Conservation (phyloP, 2,797 vertebrate species). For the Coreius guichenoti region DNA sequence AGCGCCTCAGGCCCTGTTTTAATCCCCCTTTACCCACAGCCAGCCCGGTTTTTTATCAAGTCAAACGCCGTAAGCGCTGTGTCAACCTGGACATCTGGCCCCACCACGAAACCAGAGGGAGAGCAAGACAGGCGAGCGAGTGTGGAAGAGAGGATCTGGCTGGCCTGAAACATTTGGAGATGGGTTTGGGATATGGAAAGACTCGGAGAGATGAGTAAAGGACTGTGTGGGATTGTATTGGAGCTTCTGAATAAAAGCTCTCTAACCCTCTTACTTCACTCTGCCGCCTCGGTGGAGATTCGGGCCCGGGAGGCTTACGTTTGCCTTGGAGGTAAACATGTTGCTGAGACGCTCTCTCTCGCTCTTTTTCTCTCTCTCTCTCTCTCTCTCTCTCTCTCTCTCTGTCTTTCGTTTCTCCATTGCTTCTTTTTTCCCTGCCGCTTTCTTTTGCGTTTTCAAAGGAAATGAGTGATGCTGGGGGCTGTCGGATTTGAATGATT, state of each 20-base stretch:
- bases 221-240: constrained; percentile 44
- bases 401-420: not conserved
- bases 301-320: constrained; percentile 21
- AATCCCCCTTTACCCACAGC: constrained; percentile 91
- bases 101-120: constrained; percentile 73
- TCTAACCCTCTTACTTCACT: constrained; percentile 48
- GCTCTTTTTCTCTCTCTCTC: not conserved
- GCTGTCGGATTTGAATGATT: constrained; percentile 71
- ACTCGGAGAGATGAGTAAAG: constrained; percentile 48
- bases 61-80: constrained; percentile 94
- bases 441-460: not conserved
- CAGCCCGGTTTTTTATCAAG: constrained; percentile 94
- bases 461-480: constrained; percentile 22
- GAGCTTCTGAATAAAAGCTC: constrained; percentile 45
- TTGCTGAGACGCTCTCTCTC: constrained; percentile 16
- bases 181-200: constrained; percentile 56
- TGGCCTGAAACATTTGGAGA: constrained; percentile 82
- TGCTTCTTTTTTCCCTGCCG: not conserved
- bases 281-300: constrained; percentile 31
- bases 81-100: constrained; percentile 98
- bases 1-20: constrained; percentile 94
- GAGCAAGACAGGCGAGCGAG: constrained; percentile 52
- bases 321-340: constrained; percentile 41
- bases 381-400: not conserved
- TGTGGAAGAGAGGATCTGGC: constrained; percentile 67